A percentile compares a stretch with the other conserved stretches of the same genome.
phyloP scores from a whole-genome alignment of 2,797 vertebrate genomes.

The Syncerus caffer region DNA sequence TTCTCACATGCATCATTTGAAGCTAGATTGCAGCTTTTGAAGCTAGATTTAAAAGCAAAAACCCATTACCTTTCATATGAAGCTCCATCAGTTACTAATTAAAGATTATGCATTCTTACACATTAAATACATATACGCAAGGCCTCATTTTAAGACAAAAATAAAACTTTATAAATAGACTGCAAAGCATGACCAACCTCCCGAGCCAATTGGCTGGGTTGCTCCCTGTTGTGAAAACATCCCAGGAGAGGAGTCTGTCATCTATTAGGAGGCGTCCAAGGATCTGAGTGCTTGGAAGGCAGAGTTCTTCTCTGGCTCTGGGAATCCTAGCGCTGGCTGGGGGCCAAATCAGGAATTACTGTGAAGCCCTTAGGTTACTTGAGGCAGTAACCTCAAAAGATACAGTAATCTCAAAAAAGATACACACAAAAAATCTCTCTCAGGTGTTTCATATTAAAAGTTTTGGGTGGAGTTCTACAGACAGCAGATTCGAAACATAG shows the following conservation, averaged over 20 bases:
- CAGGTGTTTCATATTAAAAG: not conserved
- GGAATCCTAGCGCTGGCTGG: not conserved
- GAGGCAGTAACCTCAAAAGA: not conserved
- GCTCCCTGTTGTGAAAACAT: not conserved
- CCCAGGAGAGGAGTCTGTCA: not conserved
- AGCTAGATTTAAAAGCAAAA: constrained; percentile 51
- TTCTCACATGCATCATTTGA: constrained; percentile 6
- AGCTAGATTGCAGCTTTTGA: constrained; percentile 37
- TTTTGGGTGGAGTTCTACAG: not conserved
- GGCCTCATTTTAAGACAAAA: constrained; percentile 20
- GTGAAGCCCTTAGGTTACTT: not conserved
- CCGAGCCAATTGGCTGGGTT: not conserved
- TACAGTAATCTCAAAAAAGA: not conserved
- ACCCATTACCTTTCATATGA: not conserved
- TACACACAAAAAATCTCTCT: not conserved
- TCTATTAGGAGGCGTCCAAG: not conserved
- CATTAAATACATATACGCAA: not conserved
- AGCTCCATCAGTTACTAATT: constrained; percentile 7
- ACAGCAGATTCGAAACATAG: not conserved
- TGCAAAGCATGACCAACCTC: not conserved
- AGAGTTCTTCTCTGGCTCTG: not conserved
- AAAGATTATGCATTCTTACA: constrained; percentile 1
- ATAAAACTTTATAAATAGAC: constrained; percentile 46
- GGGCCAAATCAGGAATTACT: not conserved
- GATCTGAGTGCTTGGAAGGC: not conserved